phyloP scores from a whole-genome alignment of 2,113 vertebrate species.

The Antidorcas marsupialis region DNA sequence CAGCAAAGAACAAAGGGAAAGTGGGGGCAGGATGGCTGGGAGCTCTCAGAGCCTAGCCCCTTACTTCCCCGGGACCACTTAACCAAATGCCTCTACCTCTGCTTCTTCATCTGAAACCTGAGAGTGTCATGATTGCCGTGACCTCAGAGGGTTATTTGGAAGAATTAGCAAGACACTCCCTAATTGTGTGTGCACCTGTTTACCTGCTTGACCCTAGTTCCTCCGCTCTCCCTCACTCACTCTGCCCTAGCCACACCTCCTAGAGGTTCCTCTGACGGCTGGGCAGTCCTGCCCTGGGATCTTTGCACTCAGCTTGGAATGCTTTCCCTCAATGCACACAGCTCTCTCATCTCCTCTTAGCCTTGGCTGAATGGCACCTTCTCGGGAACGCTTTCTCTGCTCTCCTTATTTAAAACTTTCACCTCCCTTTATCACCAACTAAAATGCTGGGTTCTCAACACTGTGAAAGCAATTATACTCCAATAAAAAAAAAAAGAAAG shows the following conservation, averaged over 20 bases:
- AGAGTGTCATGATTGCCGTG: not conserved
- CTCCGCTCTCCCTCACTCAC: not conserved
- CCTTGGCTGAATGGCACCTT: not conserved
- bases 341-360: not conserved
- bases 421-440: not conserved
- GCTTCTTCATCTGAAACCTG: not conserved
- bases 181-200: rapidly evolving
- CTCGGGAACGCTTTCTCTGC: not conserved
- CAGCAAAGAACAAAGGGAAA: not conserved
- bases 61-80: not conserved
- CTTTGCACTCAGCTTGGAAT: not conserved
- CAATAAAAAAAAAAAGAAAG: not conserved
- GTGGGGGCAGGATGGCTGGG: rapidly evolving
- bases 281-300: not conserved
- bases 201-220: not conserved
- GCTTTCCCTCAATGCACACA: rapidly evolving
- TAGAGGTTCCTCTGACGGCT: no score
- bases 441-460: not conserved
- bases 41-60: not conserved
- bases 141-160: not conserved
- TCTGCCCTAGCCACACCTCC: not conserved
- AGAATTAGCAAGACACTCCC: not conserved
- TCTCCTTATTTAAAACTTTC: no score
- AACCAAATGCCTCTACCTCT: not conserved
- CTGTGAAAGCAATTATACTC: not conserved